These are phyloP conservation scores for Orussus abietinus DNA, from an alignment of 1,140 invertebrate genomes.

Conservation along the genomic window DNA sequence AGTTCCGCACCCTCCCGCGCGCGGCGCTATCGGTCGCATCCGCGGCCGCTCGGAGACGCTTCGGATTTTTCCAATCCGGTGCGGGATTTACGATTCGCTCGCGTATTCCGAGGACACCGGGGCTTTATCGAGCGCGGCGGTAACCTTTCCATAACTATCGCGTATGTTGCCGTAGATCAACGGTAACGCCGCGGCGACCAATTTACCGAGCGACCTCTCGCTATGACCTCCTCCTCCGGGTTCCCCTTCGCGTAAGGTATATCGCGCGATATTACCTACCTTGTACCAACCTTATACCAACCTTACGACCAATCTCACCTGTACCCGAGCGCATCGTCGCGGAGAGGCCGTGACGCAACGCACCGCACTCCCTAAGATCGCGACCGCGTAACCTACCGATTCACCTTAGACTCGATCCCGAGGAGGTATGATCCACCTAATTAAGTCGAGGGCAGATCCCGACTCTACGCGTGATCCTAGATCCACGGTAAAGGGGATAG, in stretches of 20 bases:
- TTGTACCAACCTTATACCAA: too few relatives aligned
- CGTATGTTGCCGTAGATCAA: slow-evolving; percentile 42
- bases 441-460: too few relatives aligned
- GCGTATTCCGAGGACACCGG: slow-evolving; percentile 32
- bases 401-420: too few relatives aligned
- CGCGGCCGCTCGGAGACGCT: too few relatives aligned
- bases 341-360: not conserved
- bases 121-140: slow-evolving; percentile 33
- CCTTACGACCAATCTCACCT: too few relatives aligned
- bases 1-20: too few relatives aligned
- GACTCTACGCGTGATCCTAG: too few relatives aligned
- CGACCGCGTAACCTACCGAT: not conserved
- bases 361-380: not conserved
- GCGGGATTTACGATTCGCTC: slow-evolving; percentile 36
- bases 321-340: too few relatives aligned
- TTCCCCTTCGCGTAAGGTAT: slow-evolving; percentile 10
- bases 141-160: slow-evolving; percentile 45
- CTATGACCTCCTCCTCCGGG: slow-evolving; percentile 34
- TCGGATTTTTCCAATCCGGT: slow-evolving; percentile 5
- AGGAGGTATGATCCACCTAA: too few relatives aligned
- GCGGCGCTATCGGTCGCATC: too few relatives aligned
- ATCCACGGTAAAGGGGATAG: too few relatives aligned
- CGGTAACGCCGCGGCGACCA: slow-evolving; percentile 37
- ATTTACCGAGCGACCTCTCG: slow-evolving; percentile 41
- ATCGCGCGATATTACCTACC: slow-evolving; percentile 10